A percentile compares a stretch with the other conserved stretches of the same genome.
Conservation (phyloP, 2,113 vertebrate genomes). For the Myrmophylax atrothorax region DNA sequence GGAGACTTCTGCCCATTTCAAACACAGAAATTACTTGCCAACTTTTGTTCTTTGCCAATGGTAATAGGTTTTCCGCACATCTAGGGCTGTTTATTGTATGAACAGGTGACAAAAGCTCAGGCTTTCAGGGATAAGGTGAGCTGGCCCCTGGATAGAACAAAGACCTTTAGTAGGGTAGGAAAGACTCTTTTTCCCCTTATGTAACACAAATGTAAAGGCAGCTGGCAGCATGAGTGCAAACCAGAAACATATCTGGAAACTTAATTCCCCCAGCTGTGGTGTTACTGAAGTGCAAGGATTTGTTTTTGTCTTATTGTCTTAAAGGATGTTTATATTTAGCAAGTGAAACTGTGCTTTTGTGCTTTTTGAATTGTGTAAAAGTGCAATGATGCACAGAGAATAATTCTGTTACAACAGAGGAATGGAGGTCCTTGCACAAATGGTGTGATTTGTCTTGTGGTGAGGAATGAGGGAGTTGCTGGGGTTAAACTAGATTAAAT, state of each 20-base stretch:
- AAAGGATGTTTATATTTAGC: background rate
- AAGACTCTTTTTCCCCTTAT: background rate
- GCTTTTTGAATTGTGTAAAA: background rate
- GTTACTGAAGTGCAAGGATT: background rate
- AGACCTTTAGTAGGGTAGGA: conserved; percentile 32
- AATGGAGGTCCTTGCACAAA: background rate
- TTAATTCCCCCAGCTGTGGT: conserved; percentile 3
- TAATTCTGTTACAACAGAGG: background rate
- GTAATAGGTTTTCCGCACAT: conserved; percentile 64
- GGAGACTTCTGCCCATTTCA: conserved; percentile 7
- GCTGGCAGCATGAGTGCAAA: conserved; percentile 69
- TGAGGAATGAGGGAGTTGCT: background rate
- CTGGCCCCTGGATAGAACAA: conserved; percentile 63
- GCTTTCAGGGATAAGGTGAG: conserved; percentile 75
- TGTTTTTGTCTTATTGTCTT: background rate
- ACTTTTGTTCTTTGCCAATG: conserved; percentile 35
- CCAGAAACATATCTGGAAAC: conserved; percentile 20
- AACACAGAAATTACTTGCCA: conserved; percentile 16
- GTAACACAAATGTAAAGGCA: conserved; percentile 71
- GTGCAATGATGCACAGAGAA: background rate
- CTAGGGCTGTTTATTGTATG: conserved; percentile 71
- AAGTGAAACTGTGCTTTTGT: background rate
- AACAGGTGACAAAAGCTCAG: conserved; percentile 81
- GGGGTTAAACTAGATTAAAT: conserved; percentile 4
- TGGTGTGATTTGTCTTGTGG: background rate